Evolutionary conservation across 2,888 invertebrate genomes (phyloP).

Genomic region (Adela reaumurella): DNA sequence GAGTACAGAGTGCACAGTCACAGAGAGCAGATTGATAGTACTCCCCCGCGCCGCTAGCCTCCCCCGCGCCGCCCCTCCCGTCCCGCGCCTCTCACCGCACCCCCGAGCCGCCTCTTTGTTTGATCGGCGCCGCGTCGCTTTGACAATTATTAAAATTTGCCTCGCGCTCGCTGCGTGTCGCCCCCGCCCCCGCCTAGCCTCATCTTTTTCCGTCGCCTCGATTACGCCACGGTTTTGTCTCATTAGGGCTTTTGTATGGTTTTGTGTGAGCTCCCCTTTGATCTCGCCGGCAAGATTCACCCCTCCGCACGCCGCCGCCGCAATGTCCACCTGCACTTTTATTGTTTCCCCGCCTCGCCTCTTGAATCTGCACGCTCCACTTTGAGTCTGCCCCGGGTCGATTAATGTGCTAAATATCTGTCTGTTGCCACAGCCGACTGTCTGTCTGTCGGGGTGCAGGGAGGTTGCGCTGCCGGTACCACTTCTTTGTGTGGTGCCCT

Average conservation of each 20-base stretch:
- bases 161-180: conserved; percentile 25
- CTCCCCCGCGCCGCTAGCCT: conserved; percentile 8
- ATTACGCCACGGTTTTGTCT: conserved; percentile 56
- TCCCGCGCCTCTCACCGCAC: conserved; percentile 19
- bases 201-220: conserved; percentile 57
- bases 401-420: not conserved
- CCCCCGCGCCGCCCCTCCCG: conserved; percentile 19
- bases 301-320: conserved; percentile 16
- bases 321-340: conserved; percentile 51
- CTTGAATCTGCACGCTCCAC: conserved; percentile 50
- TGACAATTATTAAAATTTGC: conserved; percentile 61
- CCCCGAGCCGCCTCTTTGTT: conserved; percentile 19
- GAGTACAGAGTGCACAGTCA: no score
- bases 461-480: no score
- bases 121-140: conserved; percentile 58
- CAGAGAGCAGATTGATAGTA: conserved; percentile 1
- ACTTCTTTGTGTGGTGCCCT: no score
- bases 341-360: conserved; percentile 37
- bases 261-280: conserved; percentile 47
- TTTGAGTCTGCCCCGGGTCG: conserved; percentile 32
- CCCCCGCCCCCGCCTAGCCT: conserved; percentile 35
- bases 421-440: no score
- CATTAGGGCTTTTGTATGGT: conserved; percentile 56
- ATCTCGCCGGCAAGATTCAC: conserved; percentile 20
- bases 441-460: no score